These are phyloP conservation scores for Malurus splendens DNA, from an alignment of 2,797 vertebrate genomes.

Conservation along the genomic window DNA sequence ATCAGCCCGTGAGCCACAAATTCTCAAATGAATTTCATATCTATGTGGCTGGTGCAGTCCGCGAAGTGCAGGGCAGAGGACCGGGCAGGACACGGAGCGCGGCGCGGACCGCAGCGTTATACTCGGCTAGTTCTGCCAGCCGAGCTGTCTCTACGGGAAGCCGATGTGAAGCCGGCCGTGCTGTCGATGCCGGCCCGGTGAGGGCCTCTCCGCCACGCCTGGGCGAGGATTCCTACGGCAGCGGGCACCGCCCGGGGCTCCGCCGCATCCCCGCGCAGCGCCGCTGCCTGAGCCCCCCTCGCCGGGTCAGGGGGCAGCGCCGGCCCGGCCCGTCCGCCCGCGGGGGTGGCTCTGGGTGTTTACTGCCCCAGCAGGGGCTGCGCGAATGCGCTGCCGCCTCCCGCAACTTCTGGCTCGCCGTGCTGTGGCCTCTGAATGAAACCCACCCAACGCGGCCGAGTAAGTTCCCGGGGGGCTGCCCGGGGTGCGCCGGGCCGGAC, in stretches of 20 bases:
- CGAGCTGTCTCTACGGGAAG: neutral
- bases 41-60: accelerated
- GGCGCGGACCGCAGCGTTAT: neutral
- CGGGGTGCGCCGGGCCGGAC: neutral
- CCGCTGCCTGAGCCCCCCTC: neutral
- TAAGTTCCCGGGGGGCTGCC: neutral
- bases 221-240: neutral
- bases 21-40: neutral
- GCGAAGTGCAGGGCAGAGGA: neutral
- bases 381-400: neutral
- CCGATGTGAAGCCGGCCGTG: neutral
- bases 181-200: neutral
- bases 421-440: slow-evolving; percentile 53
- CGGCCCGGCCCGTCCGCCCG: neutral
- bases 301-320: neutral
- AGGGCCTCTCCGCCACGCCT: slow-evolving; percentile 6
- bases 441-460: neutral
- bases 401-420: slow-evolving; percentile 55
- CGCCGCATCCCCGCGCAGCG: neutral
- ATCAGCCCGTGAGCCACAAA: neutral
- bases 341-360: slow-evolving; percentile 3
- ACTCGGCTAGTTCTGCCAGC: neutral
- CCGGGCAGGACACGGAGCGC: neutral
- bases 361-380: neutral
- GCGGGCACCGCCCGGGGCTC: neutral